A percentile compares a stretch with the other conserved stretches of the same genome.
These are phyloP conservation scores for Uria aalge DNA, from an alignment of 2,113 vertebrate species.

Conservation along the genomic window DNA sequence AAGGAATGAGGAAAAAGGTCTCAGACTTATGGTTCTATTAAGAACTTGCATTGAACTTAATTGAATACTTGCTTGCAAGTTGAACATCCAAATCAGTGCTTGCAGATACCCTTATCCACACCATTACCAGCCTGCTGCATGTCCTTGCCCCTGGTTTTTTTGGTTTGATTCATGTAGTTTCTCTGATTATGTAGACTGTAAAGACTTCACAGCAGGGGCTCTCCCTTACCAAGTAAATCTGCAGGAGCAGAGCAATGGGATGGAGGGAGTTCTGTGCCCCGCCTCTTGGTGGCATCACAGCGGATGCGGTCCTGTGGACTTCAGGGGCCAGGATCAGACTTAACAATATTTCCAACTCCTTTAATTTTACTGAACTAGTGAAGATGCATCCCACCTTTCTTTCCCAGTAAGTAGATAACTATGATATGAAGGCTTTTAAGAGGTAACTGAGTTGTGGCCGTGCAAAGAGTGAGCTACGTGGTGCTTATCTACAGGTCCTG, in stretches of 20 bases:
- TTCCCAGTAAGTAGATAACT: background rate
- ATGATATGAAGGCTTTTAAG: background rate
- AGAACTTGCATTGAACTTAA: too few species aligned
- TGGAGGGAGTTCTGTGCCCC: background rate
- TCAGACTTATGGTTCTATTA: background rate
- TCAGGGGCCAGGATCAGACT: background rate
- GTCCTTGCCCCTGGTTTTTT: background rate
- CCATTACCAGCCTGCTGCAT: background rate
- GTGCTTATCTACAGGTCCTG: background rate
- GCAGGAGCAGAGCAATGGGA: background rate
- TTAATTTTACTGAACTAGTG: background rate
- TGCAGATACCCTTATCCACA: background rate
- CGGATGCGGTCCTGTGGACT: background rate
- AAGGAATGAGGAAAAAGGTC: background rate
- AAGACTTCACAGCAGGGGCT: background rate
- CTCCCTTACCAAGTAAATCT: background rate
- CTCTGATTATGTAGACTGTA: background rate
- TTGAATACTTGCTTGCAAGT: background rate
- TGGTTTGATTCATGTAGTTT: background rate
- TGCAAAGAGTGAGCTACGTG: background rate
- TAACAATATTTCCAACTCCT: background rate
- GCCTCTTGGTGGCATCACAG: background rate
- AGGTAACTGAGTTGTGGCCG: background rate
- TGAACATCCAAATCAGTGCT: background rate
- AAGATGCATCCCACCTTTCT: background rate